Conservation (phyloP, 1,140 invertebrate genomes). For the Venustaconcha ellipsiformis region DNA sequence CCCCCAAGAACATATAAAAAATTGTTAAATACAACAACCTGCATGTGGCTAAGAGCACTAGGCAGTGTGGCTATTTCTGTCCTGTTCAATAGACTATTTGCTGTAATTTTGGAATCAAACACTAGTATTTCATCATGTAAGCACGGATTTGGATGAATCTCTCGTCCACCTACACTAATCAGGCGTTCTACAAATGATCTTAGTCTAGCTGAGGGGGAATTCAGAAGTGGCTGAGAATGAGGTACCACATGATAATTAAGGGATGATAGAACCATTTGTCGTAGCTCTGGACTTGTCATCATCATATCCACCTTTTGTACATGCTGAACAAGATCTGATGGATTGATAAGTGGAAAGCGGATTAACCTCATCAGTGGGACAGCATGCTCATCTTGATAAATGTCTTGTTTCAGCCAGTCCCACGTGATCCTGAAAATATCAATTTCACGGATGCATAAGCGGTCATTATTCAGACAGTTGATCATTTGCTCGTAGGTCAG, state of each 20-base stretch:
- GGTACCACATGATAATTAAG: slow-evolving; percentile 70
- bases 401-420: slow-evolving; percentile 64
- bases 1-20: slow-evolving; percentile 68
- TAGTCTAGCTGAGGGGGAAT: slow-evolving; percentile 53
- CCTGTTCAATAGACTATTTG: slow-evolving; percentile 63
- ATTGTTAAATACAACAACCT: slow-evolving; percentile 68
- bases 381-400: slow-evolving; percentile 55
- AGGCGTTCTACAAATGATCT: slow-evolving; percentile 63
- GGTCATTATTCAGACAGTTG: slow-evolving; percentile 64
- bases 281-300: slow-evolving; percentile 64
- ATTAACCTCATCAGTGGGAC: slow-evolving; percentile 65
- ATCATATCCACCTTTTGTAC: slow-evolving; percentile 66
- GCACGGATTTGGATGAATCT: slow-evolving; percentile 67
- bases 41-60: slow-evolving; percentile 69
- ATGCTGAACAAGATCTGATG: slow-evolving; percentile 64
- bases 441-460: slow-evolving; percentile 62
- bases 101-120: slow-evolving; percentile 65
- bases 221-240: slow-evolving; percentile 63
- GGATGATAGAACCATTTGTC: slow-evolving; percentile 67
- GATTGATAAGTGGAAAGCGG: slow-evolving; percentile 67
- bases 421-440: slow-evolving; percentile 68
- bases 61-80: slow-evolving; percentile 65
- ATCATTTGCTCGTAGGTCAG: slow-evolving; percentile 68
- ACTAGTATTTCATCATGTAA: slow-evolving; percentile 67
- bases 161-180: slow-evolving; percentile 66